These are phyloP conservation scores for Dryococelus australis DNA, from an alignment of 2,888 invertebrate species.

Conservation along the genomic window DNA sequence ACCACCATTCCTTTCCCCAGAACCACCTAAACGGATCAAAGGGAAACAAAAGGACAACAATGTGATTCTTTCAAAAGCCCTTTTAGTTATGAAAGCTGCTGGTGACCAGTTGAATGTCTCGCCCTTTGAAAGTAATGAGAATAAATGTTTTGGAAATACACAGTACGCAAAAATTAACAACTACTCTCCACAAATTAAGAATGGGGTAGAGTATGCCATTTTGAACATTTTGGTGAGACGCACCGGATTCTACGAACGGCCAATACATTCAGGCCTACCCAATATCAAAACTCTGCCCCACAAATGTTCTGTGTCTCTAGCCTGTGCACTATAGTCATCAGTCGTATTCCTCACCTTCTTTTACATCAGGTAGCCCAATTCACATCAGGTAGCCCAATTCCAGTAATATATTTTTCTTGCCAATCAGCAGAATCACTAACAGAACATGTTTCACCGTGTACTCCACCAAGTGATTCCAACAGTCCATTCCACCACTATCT, in stretches of 20 bases:
- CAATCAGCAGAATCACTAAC: background rate
- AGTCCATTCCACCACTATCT: background rate
- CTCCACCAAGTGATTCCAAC: background rate
- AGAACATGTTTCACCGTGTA: background rate
- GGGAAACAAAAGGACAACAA: slow-evolving; percentile 2
- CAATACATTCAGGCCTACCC: background rate
- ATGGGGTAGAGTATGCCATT: background rate
- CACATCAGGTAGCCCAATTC: background rate
- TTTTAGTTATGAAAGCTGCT: slow-evolving; percentile 6
- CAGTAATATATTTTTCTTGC: background rate
- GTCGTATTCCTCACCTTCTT: no score
- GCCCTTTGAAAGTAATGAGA: background rate
- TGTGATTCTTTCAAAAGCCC: background rate
- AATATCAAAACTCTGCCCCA: background rate
- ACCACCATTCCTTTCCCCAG: background rate
- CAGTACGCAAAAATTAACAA: background rate
- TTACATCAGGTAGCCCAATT: background rate
- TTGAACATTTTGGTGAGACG: background rate
- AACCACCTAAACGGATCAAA: background rate
- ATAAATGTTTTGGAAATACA: background rate
- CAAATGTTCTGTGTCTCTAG: background rate
- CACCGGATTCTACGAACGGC: background rate
- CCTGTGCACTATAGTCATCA: background rate
- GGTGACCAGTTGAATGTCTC: background rate
- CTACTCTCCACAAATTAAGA: background rate